Base-by-base conservation (phyloP, 2,888 invertebrate genomes). In the Mesoligia furuncula region DNA sequence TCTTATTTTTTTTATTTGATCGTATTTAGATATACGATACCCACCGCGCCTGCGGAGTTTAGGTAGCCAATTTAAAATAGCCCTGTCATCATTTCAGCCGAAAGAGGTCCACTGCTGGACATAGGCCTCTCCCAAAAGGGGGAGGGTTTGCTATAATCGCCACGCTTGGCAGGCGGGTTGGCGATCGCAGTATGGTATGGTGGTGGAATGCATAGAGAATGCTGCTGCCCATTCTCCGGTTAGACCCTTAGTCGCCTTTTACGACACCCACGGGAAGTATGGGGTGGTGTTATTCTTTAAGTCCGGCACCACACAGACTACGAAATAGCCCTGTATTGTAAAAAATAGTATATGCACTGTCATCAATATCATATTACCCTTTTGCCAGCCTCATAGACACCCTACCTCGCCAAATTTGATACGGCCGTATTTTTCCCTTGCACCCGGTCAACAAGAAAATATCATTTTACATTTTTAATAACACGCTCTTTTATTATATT, bases 381-480 rank as follows among this genome's bases (percentile, higher is more conserved):
- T 68, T 76, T 27, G 11, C 17, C 13, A 48, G 42, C 15, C 36
- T 51, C 6, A 24, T 54, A 61, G 42, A 75, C 51, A 67, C 8
- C 45, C 27, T 48, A 42, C 24, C 42, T 57, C 6, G 36, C 36
- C 36, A 20, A 8, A 64, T 75, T 57, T 68, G 9, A 72, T 39
- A 51, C 48, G 24, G n/a, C 20, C 20, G 15, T 81, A 77, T 64
- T 71, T 83, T 73, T 36, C 57, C 31, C 42, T 67, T 57, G 54
- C 39, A 73, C 24, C 24, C 27, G 48, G 36, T 62, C 78, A 73
- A 73, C 73, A 77, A 67, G 42, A 62, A 69, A 77, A 67, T 62
- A 67, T 36, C 0, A 73, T 83, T 66, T 70, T 27, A 62, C 15
- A 45, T 67, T 74, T 78, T 79, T 83, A 79, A 67, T 66, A 74